These are phyloP conservation scores for Camponotus fellah DNA, from an alignment of 2,888 invertebrate genomes.

Conservation along the genomic window DNA sequence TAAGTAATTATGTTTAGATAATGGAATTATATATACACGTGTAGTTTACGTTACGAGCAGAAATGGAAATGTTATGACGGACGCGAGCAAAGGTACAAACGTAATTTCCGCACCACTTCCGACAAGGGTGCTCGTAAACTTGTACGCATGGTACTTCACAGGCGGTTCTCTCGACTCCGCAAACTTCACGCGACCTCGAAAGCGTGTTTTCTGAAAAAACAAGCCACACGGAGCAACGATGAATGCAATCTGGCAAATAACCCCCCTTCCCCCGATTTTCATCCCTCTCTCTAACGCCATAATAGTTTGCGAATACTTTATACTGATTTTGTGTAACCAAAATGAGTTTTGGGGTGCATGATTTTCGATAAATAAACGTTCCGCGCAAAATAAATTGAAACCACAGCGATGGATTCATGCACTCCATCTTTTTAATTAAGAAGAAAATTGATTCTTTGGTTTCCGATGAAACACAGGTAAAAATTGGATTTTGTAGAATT, in stretches of 20 bases:
- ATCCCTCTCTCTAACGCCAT: background rate
- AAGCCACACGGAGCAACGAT: constrained; percentile 2
- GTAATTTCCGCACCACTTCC: constrained; percentile 51
- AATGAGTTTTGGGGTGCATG: background rate
- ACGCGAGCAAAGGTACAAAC: constrained; percentile 38
- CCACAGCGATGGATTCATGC: background rate
- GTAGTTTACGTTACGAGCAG: constrained; percentile 37
- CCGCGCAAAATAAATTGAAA: constrained; percentile 4
- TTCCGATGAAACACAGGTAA: background rate
- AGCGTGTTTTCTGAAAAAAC: constrained; percentile 49
- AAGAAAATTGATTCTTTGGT: background rate
- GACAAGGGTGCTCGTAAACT: constrained; percentile 48
- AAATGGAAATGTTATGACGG: constrained; percentile 50
- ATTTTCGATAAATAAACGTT: constrained; percentile 13
- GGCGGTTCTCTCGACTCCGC: constrained; percentile 52
- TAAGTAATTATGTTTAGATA: constrained; percentile 46
- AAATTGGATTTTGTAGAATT: background rate
- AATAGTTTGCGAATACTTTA: constrained; percentile 1
- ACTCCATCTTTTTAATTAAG: constrained; percentile 5
- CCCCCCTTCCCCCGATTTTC: background rate
- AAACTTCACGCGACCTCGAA: constrained; percentile 45
- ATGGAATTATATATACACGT: constrained; percentile 29
- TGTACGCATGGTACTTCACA: constrained; percentile 40
- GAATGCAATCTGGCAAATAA: constrained; percentile 48
- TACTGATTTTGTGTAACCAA: constrained; percentile 22